A percentile compares a stretch with the other conserved stretches of the same genome.
Evolutionary conservation across 2,113 vertebrate species (phyloP).

Genomic region (Ceyx cyanopectus): DNA sequence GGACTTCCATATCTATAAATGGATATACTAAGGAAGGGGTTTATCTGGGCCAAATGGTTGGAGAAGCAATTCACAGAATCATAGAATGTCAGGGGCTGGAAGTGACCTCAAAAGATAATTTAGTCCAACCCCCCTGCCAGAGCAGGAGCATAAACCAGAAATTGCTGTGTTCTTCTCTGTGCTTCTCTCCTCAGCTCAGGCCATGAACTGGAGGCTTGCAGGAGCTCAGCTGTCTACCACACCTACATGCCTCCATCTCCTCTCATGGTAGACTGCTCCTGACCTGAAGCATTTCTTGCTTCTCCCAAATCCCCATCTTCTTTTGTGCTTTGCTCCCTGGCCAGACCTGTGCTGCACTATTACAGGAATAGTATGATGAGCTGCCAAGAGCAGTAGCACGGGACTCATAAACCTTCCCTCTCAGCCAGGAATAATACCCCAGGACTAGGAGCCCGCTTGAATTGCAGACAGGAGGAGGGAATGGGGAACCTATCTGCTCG

Average conservation of each 20-base stretch:
- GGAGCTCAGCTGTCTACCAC: background rate
- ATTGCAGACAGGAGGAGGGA: constrained; percentile 39
- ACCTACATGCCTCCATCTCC: background rate
- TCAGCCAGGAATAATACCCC: constrained; percentile 55
- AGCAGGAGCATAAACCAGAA: too few species aligned
- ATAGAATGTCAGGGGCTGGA: too few species aligned
- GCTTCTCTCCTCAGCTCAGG: background rate
- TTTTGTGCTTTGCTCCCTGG: background rate
- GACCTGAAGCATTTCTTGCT: constrained; percentile 11
- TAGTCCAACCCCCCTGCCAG: too few species aligned
- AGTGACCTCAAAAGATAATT: too few species aligned
- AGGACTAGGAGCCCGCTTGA: constrained; percentile 31
- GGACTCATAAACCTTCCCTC: constrained; percentile 33
- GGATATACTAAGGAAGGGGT: background rate
- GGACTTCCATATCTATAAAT: background rate
- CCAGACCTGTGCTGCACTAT: constrained; percentile 37
- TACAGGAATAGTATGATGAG: constrained; percentile 44
- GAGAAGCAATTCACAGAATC: background rate
- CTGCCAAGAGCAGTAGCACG: constrained; percentile 61
- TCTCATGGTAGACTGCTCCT: background rate
- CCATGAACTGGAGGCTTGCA: background rate
- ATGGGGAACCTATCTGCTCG: background rate
- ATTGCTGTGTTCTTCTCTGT: background rate
- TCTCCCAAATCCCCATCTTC: constrained; percentile 21
- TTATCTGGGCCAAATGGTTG: background rate